Evolutionary conservation across 1,140 invertebrate species (phyloP).

Genomic region (Ctenoplectra terminalis): DNA sequence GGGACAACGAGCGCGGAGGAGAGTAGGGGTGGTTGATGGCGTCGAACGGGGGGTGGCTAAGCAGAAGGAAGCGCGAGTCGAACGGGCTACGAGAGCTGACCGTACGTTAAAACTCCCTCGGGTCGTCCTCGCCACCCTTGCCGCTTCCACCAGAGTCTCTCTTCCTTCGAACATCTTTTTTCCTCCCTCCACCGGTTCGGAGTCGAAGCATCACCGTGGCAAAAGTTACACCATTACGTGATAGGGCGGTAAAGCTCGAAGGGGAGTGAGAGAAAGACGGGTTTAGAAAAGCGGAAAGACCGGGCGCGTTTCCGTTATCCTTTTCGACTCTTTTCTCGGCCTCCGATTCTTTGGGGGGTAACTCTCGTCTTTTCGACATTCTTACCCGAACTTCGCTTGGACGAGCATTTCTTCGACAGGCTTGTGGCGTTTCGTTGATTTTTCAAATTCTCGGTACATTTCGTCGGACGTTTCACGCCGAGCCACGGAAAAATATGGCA

Average conservation of each 20-base stretch:
- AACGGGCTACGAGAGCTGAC: conserved; percentile 64
- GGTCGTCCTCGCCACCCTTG: conserved; percentile 48
- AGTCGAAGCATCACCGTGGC: conserved; percentile 44
- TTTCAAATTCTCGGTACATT: neutral
- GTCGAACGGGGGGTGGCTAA: conserved; percentile 22
- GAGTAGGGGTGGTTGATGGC: neutral
- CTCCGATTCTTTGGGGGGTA: conserved; percentile 30
- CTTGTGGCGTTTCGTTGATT: neutral
- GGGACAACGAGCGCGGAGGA: conserved; percentile 30
- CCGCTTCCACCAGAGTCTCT: conserved; percentile 23
- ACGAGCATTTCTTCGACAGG: conserved; percentile 10
- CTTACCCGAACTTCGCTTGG: conserved; percentile 17
- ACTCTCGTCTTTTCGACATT: conserved; percentile 33
- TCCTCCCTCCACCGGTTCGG: neutral
- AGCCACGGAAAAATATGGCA: neutral
- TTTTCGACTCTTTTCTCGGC: neutral
- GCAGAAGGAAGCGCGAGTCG: conserved; percentile 28
- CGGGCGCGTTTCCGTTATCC: neutral
- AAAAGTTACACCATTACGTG: conserved; percentile 79
- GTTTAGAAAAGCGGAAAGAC: conserved; percentile 5
- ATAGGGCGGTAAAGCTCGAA: conserved; percentile 71
- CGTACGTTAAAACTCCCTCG: conserved; percentile 76
- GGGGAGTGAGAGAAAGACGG: neutral
- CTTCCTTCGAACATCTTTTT: conserved; percentile 38
- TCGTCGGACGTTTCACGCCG: too few species aligned